Conservation (phyloP, 2,797 vertebrate genomes). For the Acanthurus lineatus region DNA sequence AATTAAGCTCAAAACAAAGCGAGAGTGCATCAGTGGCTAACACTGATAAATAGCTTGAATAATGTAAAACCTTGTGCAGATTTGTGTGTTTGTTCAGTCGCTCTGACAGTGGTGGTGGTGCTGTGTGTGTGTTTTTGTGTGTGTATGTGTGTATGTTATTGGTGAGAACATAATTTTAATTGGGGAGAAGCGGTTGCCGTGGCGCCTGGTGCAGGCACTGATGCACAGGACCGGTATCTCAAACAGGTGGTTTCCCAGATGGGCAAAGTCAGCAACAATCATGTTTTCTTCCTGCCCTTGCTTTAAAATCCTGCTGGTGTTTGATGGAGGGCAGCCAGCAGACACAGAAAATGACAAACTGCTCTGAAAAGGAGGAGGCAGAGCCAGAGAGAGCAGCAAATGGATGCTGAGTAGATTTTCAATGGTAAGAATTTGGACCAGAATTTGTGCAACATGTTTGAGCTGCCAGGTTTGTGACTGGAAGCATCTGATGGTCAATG, state of each 20-base stretch:
- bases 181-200: slow-evolving; percentile 20
- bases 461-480: slow-evolving; percentile 3
- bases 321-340: slow-evolving; percentile 42
- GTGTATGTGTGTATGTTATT: slow-evolving; percentile 14
- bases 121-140: neutral
- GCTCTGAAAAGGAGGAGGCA: slow-evolving; percentile 4
- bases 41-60: slow-evolving; percentile 30
- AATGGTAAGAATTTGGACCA: slow-evolving; percentile 12
- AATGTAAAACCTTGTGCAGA: slow-evolving; percentile 39
- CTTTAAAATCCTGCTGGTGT: slow-evolving; percentile 33
- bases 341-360: slow-evolving; percentile 15
- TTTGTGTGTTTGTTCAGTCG: slow-evolving; percentile 27
- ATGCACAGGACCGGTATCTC: slow-evolving; percentile 31
- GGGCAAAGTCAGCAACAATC: slow-evolving; percentile 53
- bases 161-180: slow-evolving; percentile 37
- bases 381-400: slow-evolving; percentile 2
- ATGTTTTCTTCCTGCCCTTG: slow-evolving; percentile 32
- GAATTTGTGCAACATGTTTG: slow-evolving; percentile 3
- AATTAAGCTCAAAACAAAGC: slow-evolving; percentile 21
- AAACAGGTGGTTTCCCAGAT: slow-evolving; percentile 64
- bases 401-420: slow-evolving; percentile 17
- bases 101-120: neutral
- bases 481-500: slow-evolving; percentile 15
- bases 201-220: slow-evolving; percentile 25
- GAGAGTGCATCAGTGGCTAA: slow-evolving; percentile 8